Evolutionary conservation across 2,888 invertebrate genomes (phyloP), one percentile per base, ranked within the genome.

Genomic region (Cryptocheilus praepositus): DNA sequence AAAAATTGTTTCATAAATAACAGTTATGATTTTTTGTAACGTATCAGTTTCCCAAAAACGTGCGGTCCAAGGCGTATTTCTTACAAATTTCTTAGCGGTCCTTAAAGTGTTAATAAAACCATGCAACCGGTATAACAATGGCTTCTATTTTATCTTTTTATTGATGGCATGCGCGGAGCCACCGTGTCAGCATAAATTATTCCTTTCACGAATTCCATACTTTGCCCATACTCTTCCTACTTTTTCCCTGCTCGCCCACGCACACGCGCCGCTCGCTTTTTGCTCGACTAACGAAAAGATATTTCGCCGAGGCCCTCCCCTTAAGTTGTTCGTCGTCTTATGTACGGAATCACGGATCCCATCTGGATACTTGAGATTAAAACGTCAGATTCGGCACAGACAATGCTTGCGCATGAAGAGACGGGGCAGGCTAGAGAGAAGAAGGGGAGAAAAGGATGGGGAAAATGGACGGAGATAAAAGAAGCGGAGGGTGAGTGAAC

Each of bases 291-390:
- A 61, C 58, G 66, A 59, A 62, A 55, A 67, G 58, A 69, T 70
- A 65, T 55, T 64, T 66, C 69, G 46, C 25, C 65, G 1, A 8
- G 3, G 7, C 57, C 56, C 49, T 62, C 43, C 25, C 71, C 71
- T 62, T 60, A 63, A 70, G 52, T 64, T 64, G 63, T 67, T 28
- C 51, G 64, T 68, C 71, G 79, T 72, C 77, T 78, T 82, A 76
- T 71, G 77, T 58, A 79, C 69, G 62, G 80, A 85, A 85, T 84
- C 83, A 74, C 73, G 75, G 83, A 86, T 82, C 85, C 83, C 85
- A 87, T 87, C 85, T 85, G 85, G 85, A 85, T 86, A 82, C 84
- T 86, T 83, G 82, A 87, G 85, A 87, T 87, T 86, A 85, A 87
- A 86, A 86, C 79, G 86, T 87, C 86, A 86, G 83, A 83, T 83